Evolutionary conservation across 1,140 invertebrate genomes (phyloP), one percentile per base, ranked within the genome.

Genomic region (Drosophila sucinea): DNA sequence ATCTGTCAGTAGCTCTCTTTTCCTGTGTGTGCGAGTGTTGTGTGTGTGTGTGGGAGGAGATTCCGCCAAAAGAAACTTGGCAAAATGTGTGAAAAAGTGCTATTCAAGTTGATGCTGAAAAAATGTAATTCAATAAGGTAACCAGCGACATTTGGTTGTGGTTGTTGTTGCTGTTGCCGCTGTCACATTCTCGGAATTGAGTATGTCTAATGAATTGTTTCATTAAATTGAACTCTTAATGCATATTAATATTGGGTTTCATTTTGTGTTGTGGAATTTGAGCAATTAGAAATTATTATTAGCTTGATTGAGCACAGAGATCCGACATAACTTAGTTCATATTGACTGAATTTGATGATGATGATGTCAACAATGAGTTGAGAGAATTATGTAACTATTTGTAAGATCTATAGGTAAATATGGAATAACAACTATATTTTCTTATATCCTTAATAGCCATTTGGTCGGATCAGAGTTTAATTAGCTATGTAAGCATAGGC

Each of bases 241-340:
- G 71, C 67, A 69, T 69, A 62, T 68, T 68, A 77, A 81, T 85
- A 87, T 87, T 70, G 70, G 66, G 81, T 87, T 89, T 89, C 84
- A 74, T 44, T 10, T 47, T 41, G 41, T 69, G 40, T 55, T 70
- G 63, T 78, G 81, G 81, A 85, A 85, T 85, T 79, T 86, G 76
- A 87, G 83, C 83, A 87, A 87, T 87, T 87, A 87, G 77, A 87
- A 87, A 87, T 83, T 87, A 83, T 87, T 87, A 87, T 80, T 69
- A 70, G 84, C 80, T 70, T 80, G 72, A 72, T 47, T 77, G 60
- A 60, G 4, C 66, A 79, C 32, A 27, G 17, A 47, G 44, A 23
- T 47, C 17, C 1, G 17, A 47, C 3, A 47, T 7, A 27, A n/a
- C 3, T 41, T 41, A 8, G 6, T 10, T 11, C 8, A 8, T 38